Percentiles rank a stretch among this genome's conserved stretches.
Evolutionary conservation across 2,888 invertebrate genomes (phyloP).

Genomic region (Gisinianus flammeolus): DNA sequence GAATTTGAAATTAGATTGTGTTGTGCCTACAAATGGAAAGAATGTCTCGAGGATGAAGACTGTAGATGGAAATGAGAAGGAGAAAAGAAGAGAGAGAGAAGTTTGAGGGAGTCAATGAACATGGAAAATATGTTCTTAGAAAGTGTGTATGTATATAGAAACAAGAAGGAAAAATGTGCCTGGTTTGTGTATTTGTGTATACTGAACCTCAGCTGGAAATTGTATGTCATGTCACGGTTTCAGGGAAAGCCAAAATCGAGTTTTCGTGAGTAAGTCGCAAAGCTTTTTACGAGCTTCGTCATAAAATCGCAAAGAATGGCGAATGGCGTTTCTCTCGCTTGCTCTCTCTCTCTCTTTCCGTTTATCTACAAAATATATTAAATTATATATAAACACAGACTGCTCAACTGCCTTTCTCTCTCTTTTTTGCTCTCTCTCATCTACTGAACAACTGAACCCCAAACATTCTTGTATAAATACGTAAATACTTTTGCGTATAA

Average conservation of each 20-base stretch:
- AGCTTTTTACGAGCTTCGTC: slow-evolving; percentile 7
- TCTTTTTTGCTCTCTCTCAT: background rate
- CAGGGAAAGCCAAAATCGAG: background rate
- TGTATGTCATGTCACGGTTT: background rate
- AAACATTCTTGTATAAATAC: no score
- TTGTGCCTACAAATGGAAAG: no score
- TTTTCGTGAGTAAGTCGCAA: background rate
- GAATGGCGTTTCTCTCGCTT: background rate
- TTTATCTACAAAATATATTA: no score
- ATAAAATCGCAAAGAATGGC: background rate
- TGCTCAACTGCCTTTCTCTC: background rate
- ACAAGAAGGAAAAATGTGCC: no score
- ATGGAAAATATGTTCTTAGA: background rate
- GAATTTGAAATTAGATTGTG: background rate
- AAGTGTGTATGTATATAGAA: background rate
- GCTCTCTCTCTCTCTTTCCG: background rate
- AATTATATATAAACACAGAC: no score
- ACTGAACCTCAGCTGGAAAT: background rate
- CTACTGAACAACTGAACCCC: no score
- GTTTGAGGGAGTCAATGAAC: background rate
- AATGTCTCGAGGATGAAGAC: no score
- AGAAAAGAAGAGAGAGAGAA: background rate
- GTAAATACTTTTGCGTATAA: no score
- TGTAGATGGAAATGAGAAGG: background rate
- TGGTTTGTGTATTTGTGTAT: background rate